Evolutionary conservation across 2,888 invertebrate genomes (phyloP).

Genomic region (Drosophila planitibia): DNA sequence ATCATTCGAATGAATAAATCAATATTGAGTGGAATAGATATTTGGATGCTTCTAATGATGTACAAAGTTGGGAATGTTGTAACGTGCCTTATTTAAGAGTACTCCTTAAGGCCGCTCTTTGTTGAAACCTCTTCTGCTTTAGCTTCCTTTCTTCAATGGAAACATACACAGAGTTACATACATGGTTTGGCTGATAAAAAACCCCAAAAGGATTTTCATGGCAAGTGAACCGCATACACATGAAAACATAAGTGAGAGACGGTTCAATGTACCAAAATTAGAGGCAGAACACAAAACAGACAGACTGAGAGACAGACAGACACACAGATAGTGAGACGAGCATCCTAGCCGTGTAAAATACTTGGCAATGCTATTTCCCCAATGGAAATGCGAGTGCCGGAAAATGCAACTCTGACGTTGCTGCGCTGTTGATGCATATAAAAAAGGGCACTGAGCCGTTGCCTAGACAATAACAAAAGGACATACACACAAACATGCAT

Average conservation of each 20-base stretch:
- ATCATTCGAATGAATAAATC: slow-evolving; percentile 1
- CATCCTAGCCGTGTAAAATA: slow-evolving; percentile 56
- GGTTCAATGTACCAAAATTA: slow-evolving; percentile 61
- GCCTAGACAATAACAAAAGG: slow-evolving; percentile 53
- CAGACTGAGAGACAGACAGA: slow-evolving; percentile 5
- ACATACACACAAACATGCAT: slow-evolving; percentile 11
- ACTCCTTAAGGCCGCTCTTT: not conserved
- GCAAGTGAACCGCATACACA: slow-evolving; percentile 55
- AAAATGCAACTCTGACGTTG: slow-evolving; percentile 63
- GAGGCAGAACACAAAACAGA: slow-evolving; percentile 24
- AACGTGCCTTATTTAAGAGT: not conserved
- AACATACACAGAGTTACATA: slow-evolving; percentile 45
- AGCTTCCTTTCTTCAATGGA: slow-evolving; percentile 39
- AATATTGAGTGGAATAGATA: slow-evolving; percentile 1
- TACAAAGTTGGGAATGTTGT: not conserved
- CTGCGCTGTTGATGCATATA: slow-evolving; percentile 36
- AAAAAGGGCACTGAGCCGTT: slow-evolving; percentile 56
- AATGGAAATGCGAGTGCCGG: slow-evolving; percentile 64
- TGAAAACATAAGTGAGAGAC: slow-evolving; percentile 23
- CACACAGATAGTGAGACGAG: slow-evolving; percentile 20
- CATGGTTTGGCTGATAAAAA: slow-evolving; percentile 44
- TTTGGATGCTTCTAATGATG: not conserved
- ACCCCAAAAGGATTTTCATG: slow-evolving; percentile 19
- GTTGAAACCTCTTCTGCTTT: not conserved
- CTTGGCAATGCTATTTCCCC: slow-evolving; percentile 56